phyloP scores from a whole-genome alignment of 2,797 vertebrate species.

The Rhinella marina region DNA sequence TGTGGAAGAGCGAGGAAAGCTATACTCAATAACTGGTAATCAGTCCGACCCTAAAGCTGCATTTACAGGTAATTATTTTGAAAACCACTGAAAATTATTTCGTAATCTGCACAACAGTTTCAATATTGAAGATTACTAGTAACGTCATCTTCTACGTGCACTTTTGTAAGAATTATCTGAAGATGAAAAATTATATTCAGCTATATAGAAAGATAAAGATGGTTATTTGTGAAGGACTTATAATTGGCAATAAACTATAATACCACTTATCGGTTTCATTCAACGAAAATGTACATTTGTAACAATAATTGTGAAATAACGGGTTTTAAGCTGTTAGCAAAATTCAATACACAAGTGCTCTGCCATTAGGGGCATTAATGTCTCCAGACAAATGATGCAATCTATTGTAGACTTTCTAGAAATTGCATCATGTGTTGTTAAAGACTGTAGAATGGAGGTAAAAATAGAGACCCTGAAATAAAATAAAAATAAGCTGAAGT shows the following conservation, averaged over 20 bases:
- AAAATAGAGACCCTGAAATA: background rate
- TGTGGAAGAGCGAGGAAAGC: too few species aligned
- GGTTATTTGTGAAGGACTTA: too few species aligned
- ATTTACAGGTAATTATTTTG: background rate
- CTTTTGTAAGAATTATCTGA: too few species aligned
- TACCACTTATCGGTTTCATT: too few species aligned
- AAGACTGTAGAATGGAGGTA: background rate
- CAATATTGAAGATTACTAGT: too few species aligned
- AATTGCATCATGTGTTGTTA: constrained; percentile 12
- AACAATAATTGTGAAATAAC: background rate
- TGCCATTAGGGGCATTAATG: background rate
- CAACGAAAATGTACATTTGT: background rate
- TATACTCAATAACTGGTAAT: too few species aligned
- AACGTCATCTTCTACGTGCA: too few species aligned
- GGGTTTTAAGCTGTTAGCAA: background rate
- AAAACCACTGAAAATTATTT: background rate
- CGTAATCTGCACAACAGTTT: background rate
- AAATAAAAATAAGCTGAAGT: background rate
- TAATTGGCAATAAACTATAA: too few species aligned
- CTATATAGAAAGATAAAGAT: too few species aligned
- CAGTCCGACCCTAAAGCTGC: too few species aligned
- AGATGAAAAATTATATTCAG: too few species aligned
- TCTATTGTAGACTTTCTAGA: background rate
- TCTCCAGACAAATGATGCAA: constrained; percentile 11
- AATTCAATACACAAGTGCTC: background rate